These are phyloP conservation scores for Cantharis nigra DNA, from an alignment of 2,888 invertebrate genomes.

Conservation along the genomic window DNA sequence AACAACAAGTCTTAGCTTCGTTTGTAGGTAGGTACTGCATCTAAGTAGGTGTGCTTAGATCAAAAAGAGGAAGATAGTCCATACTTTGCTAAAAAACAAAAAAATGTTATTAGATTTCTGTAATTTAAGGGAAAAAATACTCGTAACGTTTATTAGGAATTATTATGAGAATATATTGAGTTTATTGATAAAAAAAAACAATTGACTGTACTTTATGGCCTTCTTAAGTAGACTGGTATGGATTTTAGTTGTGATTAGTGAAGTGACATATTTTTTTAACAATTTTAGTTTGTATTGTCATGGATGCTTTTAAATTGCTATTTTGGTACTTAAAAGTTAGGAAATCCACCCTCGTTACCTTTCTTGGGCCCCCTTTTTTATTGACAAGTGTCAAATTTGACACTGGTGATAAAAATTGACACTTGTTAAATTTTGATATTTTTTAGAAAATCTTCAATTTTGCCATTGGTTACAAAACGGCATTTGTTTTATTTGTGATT, in stretches of 20 bases:
- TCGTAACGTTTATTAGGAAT: not conserved
- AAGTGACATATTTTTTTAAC: not conserved
- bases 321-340: not conserved
- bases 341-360: not conserved
- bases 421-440: not conserved
- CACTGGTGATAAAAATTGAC: not conserved
- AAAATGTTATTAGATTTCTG: not conserved
- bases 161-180: not conserved
- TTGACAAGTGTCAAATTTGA: not conserved
- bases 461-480: not conserved
- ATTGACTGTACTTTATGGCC: not conserved
- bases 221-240: not conserved
- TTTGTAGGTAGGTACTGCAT: slow-evolving; percentile 20
- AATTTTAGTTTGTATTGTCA: not conserved
- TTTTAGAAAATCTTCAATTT: not conserved
- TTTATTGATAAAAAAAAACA: not conserved
- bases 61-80: not conserved
- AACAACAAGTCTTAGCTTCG: slow-evolving; percentile 40
- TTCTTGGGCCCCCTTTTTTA: not conserved
- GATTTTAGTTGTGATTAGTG: not conserved
- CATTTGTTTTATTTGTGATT: not conserved
- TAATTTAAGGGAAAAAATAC: not conserved
- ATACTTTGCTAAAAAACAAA: not conserved
- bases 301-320: not conserved
- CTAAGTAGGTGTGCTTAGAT: not conserved